Evolutionary conservation across 2,888 invertebrate species (phyloP), one percentile per base, ranked within the genome.

Genomic region (Drosophila longiperda): DNA sequence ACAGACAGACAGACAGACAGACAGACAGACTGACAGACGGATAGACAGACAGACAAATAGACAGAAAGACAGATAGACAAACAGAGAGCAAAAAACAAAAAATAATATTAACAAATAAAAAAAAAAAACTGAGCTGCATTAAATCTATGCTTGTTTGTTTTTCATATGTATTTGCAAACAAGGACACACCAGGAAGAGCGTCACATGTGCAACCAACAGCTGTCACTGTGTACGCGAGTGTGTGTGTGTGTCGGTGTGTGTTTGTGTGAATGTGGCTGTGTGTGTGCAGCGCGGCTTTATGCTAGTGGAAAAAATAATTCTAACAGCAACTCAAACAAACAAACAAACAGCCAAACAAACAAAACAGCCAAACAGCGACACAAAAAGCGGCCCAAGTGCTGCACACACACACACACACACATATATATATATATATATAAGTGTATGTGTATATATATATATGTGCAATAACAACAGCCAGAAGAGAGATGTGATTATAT

Each of bases 241-340:
- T 38, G 36, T 26, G 5, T 63, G 60, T 54, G 57, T 67, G 23
- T 33, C 45, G 40, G 40, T 52, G 32, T 59, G 20, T 42, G 20
- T 49, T 23, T 60, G 57, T 58, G 52, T 73, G 52, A 66, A n/a
- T 57, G 60, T 63, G 62, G 69, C 57, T 74, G 78, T 69, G 79
- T 74, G 74, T 80, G 75, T 79, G 73, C 67, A 69, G 69, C 83
- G 78, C 86, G 79, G 87, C 84, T 88, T 85, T 87, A 76, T 86
- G 73, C 87, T 86, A 87, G 86, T 83, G 78, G 70, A 89, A 89
- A 90, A 88, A 87, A 87, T 88, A 88, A 87, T 87, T 89, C 90
- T 87, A 89, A 89, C 86, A 87, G 88, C 90, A 90, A 88, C 90
- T 89, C 90, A 90, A 86, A 89, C 88, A 90, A 82, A 85, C 85